A percentile compares a stretch with the other conserved stretches of the same genome.
Evolutionary conservation across 2,113 vertebrate species (phyloP).

Genomic region (Eubucco bourcierii): DNA sequence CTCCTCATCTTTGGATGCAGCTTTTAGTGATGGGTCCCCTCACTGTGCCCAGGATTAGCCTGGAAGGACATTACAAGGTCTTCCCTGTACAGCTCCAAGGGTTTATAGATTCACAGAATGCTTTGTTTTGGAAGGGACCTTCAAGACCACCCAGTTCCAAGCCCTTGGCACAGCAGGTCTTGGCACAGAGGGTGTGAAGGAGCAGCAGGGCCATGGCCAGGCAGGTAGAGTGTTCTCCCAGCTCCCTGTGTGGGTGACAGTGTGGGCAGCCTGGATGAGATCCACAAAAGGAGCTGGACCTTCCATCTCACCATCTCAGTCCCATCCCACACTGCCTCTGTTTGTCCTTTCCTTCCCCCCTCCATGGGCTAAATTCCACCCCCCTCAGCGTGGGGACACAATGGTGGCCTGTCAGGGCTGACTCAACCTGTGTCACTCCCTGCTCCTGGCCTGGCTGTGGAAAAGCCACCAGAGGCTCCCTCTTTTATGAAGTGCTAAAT

Average conservation of each 20-base stretch:
- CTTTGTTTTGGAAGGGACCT: too few relatives aligned
- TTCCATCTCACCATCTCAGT: rapidly evolving
- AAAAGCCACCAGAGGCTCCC: rapidly evolving
- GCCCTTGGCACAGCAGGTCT: too few relatives aligned
- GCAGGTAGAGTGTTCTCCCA: rapidly evolving
- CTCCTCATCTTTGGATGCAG: too few relatives aligned
- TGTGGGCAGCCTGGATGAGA: background rate
- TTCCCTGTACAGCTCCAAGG: too few relatives aligned
- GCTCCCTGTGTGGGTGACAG: rapidly evolving
- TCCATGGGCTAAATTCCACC: background rate
- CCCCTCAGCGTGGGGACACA: rapidly evolving
- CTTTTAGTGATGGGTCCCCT: too few relatives aligned
- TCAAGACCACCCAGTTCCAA: too few relatives aligned
- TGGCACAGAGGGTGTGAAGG: too few relatives aligned
- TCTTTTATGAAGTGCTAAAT: constrained; percentile 30
- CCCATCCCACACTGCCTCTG: rapidly evolving
- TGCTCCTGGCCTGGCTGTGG: background rate
- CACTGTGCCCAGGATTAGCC: rapidly evolving
- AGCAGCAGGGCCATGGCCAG: rapidly evolving
- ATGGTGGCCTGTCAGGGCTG: background rate
- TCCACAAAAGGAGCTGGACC: background rate
- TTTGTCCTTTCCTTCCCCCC: background rate
- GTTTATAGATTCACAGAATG: too few relatives aligned
- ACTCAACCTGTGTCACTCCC: rapidly evolving
- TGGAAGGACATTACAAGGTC: too few relatives aligned